phyloP scores from a whole-genome alignment of 2,113 vertebrate species.

The Rhinolophus sinicus region DNA sequence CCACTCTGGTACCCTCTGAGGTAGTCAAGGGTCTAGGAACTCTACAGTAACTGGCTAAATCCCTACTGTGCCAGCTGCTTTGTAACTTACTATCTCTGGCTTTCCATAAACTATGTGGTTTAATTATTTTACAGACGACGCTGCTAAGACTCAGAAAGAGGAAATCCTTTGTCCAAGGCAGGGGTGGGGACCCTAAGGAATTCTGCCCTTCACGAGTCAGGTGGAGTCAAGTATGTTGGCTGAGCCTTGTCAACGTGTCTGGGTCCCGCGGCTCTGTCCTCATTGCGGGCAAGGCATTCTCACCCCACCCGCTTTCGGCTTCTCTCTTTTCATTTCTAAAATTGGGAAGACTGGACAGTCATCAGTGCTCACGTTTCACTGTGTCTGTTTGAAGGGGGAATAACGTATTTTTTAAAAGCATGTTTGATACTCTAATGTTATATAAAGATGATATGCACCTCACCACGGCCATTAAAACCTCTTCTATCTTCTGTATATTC shows the following conservation, averaged over 20 bases:
- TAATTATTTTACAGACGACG: background rate
- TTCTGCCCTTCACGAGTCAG: background rate
- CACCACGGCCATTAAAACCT: background rate
- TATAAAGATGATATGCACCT: background rate
- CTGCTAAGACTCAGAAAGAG: background rate
- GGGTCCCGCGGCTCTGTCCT: background rate
- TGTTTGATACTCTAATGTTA: background rate
- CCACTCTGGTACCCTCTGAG: background rate
- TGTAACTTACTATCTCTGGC: background rate
- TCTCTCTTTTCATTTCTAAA: background rate
- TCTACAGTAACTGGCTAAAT: background rate
- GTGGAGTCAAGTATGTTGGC: background rate
- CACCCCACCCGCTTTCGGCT: background rate
- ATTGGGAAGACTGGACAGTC: background rate
- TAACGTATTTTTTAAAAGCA: conserved; percentile 45
- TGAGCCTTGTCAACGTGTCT: background rate
- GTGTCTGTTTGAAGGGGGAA: background rate
- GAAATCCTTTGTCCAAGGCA: background rate
- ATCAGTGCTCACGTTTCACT: background rate
- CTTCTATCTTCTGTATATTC: background rate
- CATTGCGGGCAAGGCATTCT: background rate
- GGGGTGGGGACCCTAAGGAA: background rate
- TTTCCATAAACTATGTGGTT: background rate
- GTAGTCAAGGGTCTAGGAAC: background rate
- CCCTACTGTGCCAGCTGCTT: background rate